phyloP scores from a whole-genome alignment of 2,797 vertebrate species.

The Lateolabrax maculatus region DNA sequence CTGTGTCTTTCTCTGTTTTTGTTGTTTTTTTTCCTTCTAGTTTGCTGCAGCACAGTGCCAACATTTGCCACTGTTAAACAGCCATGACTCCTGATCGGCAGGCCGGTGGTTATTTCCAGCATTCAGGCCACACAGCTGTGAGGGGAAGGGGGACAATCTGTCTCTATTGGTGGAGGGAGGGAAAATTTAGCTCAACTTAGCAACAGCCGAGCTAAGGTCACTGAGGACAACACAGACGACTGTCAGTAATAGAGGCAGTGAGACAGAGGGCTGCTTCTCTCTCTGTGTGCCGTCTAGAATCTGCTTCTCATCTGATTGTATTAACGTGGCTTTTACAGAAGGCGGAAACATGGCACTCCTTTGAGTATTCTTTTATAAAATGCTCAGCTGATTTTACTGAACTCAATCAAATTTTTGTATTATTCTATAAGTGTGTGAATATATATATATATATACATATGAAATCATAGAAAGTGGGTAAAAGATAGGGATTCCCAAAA shows the following conservation, averaged over 20 bases:
- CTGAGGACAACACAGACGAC: constrained; percentile 64
- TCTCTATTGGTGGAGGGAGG: constrained; percentile 72
- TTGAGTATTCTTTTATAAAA: not conserved
- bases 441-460: no score
- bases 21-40: constrained; percentile 13
- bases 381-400: not conserved
- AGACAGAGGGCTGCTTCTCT: constrained; percentile 35
- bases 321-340: not conserved
- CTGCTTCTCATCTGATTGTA: constrained; percentile 8
- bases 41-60: constrained; percentile 58
- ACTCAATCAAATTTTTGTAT: no score
- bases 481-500: no score
- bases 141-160: constrained; percentile 72
- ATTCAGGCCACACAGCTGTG: constrained; percentile 83
- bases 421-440: no score
- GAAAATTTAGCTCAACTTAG: constrained; percentile 76
- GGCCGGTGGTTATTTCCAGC: constrained; percentile 84
- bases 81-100: constrained; percentile 76
- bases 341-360: not conserved
- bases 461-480: not conserved
- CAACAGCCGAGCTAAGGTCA: constrained; percentile 73
- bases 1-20: constrained; percentile 38
- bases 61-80: constrained; percentile 78
- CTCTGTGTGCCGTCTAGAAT: not conserved
- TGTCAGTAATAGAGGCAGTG: constrained; percentile 19